phyloP scores from a whole-genome alignment of 2,888 invertebrate species.

The Aspidiotus destructor region DNA sequence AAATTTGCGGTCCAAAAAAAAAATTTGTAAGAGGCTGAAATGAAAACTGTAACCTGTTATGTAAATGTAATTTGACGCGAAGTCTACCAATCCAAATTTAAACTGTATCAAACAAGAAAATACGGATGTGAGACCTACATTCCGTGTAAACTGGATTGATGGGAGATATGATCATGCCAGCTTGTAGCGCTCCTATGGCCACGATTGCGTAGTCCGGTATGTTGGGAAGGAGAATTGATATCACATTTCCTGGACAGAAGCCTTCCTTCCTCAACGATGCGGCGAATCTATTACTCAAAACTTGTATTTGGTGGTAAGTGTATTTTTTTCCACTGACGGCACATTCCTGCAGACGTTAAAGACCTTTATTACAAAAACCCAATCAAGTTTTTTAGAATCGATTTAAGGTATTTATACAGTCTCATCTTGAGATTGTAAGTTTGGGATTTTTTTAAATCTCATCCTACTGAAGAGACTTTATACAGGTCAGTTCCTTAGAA shows the following conservation, averaged over 20 bases:
- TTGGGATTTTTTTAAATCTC: too few species aligned
- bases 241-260: slow-evolving; percentile 54
- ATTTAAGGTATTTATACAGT: too few species aligned
- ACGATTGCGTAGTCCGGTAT: slow-evolving; percentile 62
- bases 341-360: slow-evolving; percentile 51
- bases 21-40: too few species aligned
- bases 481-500: too few species aligned
- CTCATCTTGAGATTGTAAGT: too few species aligned
- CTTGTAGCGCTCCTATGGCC: slow-evolving; percentile 56
- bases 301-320: slow-evolving; percentile 58
- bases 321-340: slow-evolving; percentile 60
- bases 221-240: slow-evolving; percentile 65
- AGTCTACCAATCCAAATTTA: not conserved
- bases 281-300: slow-evolving; percentile 55
- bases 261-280: slow-evolving; percentile 59
- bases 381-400: too few species aligned
- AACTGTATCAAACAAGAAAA: not conserved
- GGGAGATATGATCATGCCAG: slow-evolving; percentile 59
- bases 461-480: too few species aligned
- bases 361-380: too few species aligned
- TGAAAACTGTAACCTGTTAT: too few species aligned
- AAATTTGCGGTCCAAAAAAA: too few species aligned
- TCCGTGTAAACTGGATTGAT: slow-evolving; percentile 63
- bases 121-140: slow-evolving; percentile 39
- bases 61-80: too few species aligned